Conservation (phyloP, 2,113 vertebrate genomes). For the Micromys minutus region DNA sequence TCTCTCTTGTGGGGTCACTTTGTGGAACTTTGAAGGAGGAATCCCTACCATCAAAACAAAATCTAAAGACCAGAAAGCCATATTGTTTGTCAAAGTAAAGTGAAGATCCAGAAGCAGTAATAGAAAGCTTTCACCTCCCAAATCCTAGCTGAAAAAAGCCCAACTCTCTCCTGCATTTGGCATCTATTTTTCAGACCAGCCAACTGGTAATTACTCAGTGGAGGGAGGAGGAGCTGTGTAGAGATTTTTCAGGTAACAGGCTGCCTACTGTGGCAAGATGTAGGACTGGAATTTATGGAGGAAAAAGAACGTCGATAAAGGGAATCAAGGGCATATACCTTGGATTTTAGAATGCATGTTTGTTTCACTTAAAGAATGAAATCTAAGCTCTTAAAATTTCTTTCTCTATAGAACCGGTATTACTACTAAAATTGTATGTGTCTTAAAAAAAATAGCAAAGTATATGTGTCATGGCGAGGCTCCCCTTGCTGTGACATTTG, state of each 20-base stretch:
- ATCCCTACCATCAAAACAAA: constrained; percentile 29
- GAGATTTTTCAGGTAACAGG: not conserved
- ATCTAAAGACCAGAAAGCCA: constrained; percentile 30
- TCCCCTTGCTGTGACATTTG: not conserved
- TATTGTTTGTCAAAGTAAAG: constrained; percentile 22
- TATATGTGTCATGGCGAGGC: not conserved
- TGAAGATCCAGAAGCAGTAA: not conserved
- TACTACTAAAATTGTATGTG: not conserved
- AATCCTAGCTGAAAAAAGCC: not conserved
- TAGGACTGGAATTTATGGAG: not conserved
- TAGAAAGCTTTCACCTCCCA: not conserved
- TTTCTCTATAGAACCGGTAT: not conserved
- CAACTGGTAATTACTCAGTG: not conserved
- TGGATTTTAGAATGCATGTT: not conserved
- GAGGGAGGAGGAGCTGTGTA: not conserved
- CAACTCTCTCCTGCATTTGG: not conserved
- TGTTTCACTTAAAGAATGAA: not conserved
- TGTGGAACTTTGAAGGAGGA: constrained; percentile 46
- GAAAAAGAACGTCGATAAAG: not conserved
- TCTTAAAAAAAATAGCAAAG: not conserved
- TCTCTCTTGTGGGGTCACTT: not conserved
- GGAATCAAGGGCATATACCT: not conserved
- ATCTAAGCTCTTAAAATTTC: not conserved
- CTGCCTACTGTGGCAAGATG: not conserved
- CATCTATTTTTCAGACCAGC: not conserved